Evolutionary conservation across 1,140 invertebrate genomes (phyloP), one percentile per base, ranked within the genome.

Genomic region (Hydropsyche tenuis): DNA sequence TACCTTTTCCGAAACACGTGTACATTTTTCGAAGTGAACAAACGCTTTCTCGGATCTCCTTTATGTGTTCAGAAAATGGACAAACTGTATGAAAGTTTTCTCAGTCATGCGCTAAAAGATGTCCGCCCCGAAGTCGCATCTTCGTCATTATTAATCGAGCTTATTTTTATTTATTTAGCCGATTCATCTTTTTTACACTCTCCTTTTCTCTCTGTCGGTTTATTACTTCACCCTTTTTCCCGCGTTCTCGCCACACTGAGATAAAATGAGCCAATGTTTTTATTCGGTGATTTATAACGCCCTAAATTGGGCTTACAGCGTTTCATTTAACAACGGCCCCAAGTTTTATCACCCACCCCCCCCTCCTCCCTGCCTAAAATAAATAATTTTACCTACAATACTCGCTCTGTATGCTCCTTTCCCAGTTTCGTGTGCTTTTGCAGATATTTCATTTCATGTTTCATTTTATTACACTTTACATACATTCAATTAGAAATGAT

Each of bases 181-280:
- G 27, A 65, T 65, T 46, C 63, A 23, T 65, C 63, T 65, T 65
- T 65, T 60, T 60, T 25, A 60, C 56, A 60, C 56, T 25, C 56
- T 27, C 9, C 22, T 60, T 53, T 23, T 60, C 56, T 60, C 56
- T 60, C 56, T 11, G 22, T 60, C 22, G 23, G 56, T 60, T 25
- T 27, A 60, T 60, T 60, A 60, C 56, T 25, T 60, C 56, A 60
- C 56, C 56, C 56, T 27, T 60, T 65, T 68, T 48, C 12, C 30
- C 64, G 42, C 64, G 37, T 66, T 12, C 65, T n/a, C 65, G 7
- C 43, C 43, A 42, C 63, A 42, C 65, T 20, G 65, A 48, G 65
- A 68, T 68, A 43, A 68, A 48, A 68, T 65, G 63, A 46, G 43
- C 63, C 63, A 65, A 65, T 65, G 63, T 68, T 68, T 68, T 68